Conservation (phyloP, 2,113 vertebrate species). For the Anhinga anhinga region DNA sequence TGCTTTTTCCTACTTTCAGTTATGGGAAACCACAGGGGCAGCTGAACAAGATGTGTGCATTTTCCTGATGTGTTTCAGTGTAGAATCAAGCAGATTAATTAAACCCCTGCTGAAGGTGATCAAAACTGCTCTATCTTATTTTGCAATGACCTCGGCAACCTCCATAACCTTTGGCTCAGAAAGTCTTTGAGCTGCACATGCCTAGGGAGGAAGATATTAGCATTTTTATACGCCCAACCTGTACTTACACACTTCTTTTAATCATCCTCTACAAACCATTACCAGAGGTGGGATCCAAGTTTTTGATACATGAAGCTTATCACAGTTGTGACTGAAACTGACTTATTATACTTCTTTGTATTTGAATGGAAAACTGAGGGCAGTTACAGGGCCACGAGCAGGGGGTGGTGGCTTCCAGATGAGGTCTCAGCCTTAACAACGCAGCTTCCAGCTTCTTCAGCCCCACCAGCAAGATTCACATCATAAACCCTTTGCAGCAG, state of each 20-base stretch:
- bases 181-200: neutral
- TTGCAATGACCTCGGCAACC: neutral
- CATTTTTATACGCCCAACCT: neutral
- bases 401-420: neutral
- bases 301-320: neutral
- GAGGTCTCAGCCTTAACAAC: neutral
- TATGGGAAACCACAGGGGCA: neutral
- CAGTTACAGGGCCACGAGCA: neutral
- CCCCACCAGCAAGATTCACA: neutral
- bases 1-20: neutral
- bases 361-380: neutral
- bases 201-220: neutral
- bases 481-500: neutral
- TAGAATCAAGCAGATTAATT: neutral
- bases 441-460: too few species aligned
- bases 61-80: neutral
- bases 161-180: neutral
- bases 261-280: neutral
- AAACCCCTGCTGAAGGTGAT: neutral
- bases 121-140: neutral
- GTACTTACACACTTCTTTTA: neutral
- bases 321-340: neutral
- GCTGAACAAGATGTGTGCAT: neutral
- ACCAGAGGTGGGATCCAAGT: neutral
- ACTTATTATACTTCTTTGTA: neutral